A percentile compares a stretch with the other conserved stretches of the same genome.
Evolutionary conservation across 2,888 invertebrate species (phyloP).

Genomic region (Atrina japonica): DNA sequence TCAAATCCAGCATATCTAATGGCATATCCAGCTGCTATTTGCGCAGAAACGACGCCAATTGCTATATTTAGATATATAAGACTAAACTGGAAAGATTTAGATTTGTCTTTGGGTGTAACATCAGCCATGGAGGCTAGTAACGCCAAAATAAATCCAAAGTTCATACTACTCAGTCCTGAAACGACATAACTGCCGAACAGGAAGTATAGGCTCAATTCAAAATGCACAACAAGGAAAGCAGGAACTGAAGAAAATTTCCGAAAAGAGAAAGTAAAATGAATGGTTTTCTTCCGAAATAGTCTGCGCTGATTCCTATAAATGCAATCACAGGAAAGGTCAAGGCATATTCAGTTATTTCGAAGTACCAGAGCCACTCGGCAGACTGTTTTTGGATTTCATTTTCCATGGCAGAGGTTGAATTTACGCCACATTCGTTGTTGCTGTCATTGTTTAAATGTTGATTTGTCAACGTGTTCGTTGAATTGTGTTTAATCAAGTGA

Average conservation of each 20-base stretch:
- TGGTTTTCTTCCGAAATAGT: slow-evolving; percentile 27
- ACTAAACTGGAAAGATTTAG: slow-evolving; percentile 17
- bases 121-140: slow-evolving; percentile 17
- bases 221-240: slow-evolving; percentile 13
- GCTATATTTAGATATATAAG: slow-evolving; percentile 18
- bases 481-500: too few species aligned
- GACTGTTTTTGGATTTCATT: slow-evolving; percentile 9
- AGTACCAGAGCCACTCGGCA: slow-evolving; percentile 28
- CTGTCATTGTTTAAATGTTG: too few species aligned
- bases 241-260: slow-evolving; percentile 8
- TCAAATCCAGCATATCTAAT: slow-evolving; percentile 24
- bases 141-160: slow-evolving; percentile 19
- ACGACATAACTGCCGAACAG: slow-evolving; percentile 18
- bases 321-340: slow-evolving; percentile 17
- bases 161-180: slow-evolving; percentile 14
- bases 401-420: neutral
- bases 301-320: slow-evolving; percentile 21
- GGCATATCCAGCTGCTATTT: slow-evolving; percentile 22
- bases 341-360: slow-evolving; percentile 16
- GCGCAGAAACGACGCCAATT: slow-evolving; percentile 1
- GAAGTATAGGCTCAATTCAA: slow-evolving; percentile 15
- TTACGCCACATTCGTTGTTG: too few species aligned
- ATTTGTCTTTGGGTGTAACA: slow-evolving; percentile 9
- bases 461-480: too few species aligned
- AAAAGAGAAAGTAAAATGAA: slow-evolving; percentile 13